These are phyloP conservation scores for Drosophila quinaria DNA, from an alignment of 2,888 invertebrate species.

Conservation along the genomic window DNA sequence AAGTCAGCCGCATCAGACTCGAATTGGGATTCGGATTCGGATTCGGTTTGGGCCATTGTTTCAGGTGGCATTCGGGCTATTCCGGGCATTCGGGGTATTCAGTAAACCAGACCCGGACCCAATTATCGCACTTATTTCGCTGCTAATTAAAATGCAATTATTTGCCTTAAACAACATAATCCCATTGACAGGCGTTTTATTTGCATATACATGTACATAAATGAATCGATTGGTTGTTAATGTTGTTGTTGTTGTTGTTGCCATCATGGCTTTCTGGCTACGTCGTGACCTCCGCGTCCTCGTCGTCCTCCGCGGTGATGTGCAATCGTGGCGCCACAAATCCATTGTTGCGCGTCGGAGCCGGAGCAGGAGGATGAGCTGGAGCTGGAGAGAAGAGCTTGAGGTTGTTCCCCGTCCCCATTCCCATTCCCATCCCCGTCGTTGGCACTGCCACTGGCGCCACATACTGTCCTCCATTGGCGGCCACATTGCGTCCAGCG, in stretches of 20 bases:
- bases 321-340: slow-evolving; percentile 51
- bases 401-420: slow-evolving; percentile 1
- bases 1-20: slow-evolving; percentile 70
- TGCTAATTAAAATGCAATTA: slow-evolving; percentile 81
- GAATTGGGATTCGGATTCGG: slow-evolving; percentile 1
- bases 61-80: not conserved
- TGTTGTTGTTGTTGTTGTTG: not conserved
- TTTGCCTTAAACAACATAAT: slow-evolving; percentile 79
- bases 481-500: slow-evolving; percentile 54
- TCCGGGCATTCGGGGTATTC: not conserved
- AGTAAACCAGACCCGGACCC: slow-evolving; percentile 35
- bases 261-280: slow-evolving; percentile 14
- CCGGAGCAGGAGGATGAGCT: slow-evolving; percentile 7
- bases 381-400: not conserved
- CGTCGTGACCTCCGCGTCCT: slow-evolving; percentile 27
- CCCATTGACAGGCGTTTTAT: slow-evolving; percentile 72
- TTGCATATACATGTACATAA: slow-evolving; percentile 50
- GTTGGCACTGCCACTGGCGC: not conserved
- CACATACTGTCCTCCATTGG: slow-evolving; percentile 52
- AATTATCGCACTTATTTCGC: slow-evolving; percentile 78
- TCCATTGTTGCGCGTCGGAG: slow-evolving; percentile 6
- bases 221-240: slow-evolving; percentile 36
- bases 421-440: not conserved
- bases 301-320: slow-evolving; percentile 73
- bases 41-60: not conserved